A percentile compares a stretch with the other conserved stretches of the same genome.
These are phyloP conservation scores for Pogonophryne albipinna DNA, from an alignment of 2,797 vertebrate species.

Conservation along the genomic window DNA sequence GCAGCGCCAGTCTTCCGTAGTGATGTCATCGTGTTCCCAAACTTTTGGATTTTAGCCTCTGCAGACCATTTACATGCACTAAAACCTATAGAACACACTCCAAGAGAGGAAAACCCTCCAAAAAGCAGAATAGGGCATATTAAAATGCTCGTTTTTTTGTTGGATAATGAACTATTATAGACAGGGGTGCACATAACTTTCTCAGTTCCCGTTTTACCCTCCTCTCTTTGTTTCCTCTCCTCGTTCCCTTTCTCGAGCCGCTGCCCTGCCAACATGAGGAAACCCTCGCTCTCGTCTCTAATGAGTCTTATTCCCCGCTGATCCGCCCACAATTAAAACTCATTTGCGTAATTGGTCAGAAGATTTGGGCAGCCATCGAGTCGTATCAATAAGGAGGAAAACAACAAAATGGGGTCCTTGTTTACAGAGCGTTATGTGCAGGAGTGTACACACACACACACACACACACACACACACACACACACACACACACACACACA, in stretches of 20 bases:
- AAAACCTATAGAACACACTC: too few relatives aligned
- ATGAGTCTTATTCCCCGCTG: conserved; percentile 61
- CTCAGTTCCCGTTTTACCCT: background rate
- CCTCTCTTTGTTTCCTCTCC: conserved; percentile 13
- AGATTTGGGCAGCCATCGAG: conserved; percentile 61
- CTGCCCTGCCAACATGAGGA: conserved; percentile 37
- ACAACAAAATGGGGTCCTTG: conserved; percentile 61
- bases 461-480: too few relatives aligned
- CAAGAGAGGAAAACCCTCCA: too few relatives aligned
- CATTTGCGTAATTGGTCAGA: conserved; percentile 71
- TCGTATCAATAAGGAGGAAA: conserved; percentile 34
- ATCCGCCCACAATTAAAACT: conserved; percentile 45
- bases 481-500: too few relatives aligned
- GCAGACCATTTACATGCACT: too few relatives aligned
- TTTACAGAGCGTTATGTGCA: conserved; percentile 31
- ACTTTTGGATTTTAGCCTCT: too few relatives aligned
- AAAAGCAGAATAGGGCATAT: too few relatives aligned
- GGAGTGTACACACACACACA: background rate
- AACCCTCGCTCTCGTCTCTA: conserved; percentile 56
- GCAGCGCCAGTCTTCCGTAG: too few relatives aligned
- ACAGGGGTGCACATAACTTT: too few relatives aligned
- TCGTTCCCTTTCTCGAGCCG: background rate
- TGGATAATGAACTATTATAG: background rate
- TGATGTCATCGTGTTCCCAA: too few relatives aligned
- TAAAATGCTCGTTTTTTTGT: background rate